Evolutionary conservation across 2,113 vertebrate species (phyloP).

Genomic region (Kryptolebias marmoratus): DNA sequence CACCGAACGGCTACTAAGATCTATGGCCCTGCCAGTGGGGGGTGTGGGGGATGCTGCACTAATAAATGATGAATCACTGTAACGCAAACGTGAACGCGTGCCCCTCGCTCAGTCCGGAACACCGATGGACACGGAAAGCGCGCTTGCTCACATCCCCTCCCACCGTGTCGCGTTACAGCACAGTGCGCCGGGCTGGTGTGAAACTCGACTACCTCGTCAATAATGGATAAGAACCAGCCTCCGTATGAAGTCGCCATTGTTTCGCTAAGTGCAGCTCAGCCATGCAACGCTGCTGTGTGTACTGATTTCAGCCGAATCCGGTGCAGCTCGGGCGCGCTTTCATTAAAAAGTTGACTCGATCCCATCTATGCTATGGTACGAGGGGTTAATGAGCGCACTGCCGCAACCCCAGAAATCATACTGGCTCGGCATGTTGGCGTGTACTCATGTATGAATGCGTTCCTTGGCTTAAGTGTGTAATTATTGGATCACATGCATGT

Average conservation of each 20-base stretch:
- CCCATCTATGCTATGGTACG: not conserved
- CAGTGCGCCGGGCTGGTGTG: conserved; percentile 35
- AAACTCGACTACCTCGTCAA: conserved; percentile 56
- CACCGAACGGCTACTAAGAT: conserved; percentile 50
- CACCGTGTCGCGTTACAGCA: conserved; percentile 12
- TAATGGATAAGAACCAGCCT: conserved; percentile 45
- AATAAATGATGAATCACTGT: conserved; percentile 67
- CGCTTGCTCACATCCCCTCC: not conserved
- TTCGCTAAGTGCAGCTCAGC: conserved; percentile 39
- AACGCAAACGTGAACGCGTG: conserved; percentile 17
- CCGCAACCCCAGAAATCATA: not conserved
- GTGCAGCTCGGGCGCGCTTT: not conserved
- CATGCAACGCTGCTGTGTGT: conserved; percentile 34
- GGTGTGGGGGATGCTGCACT: conserved; percentile 14
- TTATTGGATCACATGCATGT: conserved; percentile 35
- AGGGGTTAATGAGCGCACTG: not conserved
- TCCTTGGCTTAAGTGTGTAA: conserved; percentile 2
- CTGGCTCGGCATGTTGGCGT: not conserved
- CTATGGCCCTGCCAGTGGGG: conserved; percentile 31
- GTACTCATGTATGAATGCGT: not conserved
- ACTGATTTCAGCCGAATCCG: conserved; percentile 22
- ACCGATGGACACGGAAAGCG: conserved; percentile 3
- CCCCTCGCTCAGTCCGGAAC: conserved; percentile 12
- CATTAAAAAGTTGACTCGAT: not conserved
- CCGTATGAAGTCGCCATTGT: conserved; percentile 41